Evolutionary conservation across 2,113 vertebrate genomes (phyloP), one percentile per base, ranked within the genome.

Genomic region (Nycticebus coucang): DNA sequence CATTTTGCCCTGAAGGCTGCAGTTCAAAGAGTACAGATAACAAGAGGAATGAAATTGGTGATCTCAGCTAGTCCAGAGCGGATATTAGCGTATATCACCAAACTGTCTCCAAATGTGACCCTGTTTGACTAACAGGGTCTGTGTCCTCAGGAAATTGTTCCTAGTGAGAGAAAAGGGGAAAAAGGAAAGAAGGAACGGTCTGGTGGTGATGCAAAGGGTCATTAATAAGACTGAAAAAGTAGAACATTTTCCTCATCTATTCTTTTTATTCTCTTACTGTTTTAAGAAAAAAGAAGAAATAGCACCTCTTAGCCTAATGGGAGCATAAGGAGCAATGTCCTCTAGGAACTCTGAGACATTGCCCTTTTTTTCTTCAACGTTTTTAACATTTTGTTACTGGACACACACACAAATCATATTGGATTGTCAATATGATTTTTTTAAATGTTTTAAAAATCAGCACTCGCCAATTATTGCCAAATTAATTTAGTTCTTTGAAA

Each of bases 1-100:
- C 24, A 0, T 69, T 84, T 96, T 91, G 96, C 93, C 96, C 85
- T 69, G 12, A 28, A 96, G 96, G 93, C 82, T 93, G 79, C n/a
- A 71, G 94, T 97, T 96, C 94, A 89, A 1, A 74, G 50, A 74
- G 45, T 2, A 72, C 10, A 97, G 45, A 62, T 91, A 94, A 95
- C 28, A 84, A 77, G 59, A 94, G 26, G 59, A 96, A 88, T 79
- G 71, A 96, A 95, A 79, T 91, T 91, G 59, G 87, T 62, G 82
- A 86, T 55, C 64, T 64, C n/a, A 78, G 77, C 45, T 91, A 71
- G 10, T 53, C 81, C 81, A 81, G 35, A 91, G 37, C 83, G 64
- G 50, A 75, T 90, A 93, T 24, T 97, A 85, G 79, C 95, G 87
- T 79, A 59, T 9, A 84, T 81, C 89, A 77, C 79, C 69, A 62